Percentiles rank a stretch among this genome's conserved stretches.
Evolutionary conservation across 2,113 vertebrate species (phyloP).

Genomic region (Halcyon senegalensis): DNA sequence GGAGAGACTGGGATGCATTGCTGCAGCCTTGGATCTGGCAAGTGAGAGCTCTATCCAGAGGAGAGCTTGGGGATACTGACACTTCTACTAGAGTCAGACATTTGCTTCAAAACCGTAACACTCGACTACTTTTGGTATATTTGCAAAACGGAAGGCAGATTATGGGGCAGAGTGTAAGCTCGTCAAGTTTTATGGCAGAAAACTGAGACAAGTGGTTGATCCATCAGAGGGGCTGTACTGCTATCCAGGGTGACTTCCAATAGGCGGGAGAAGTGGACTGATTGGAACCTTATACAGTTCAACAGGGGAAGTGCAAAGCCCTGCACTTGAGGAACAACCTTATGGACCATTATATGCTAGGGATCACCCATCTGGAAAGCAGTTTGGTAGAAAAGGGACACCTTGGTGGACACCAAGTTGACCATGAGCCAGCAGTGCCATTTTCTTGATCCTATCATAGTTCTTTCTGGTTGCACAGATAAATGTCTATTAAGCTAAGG

Average conservation of each 20-base stretch:
- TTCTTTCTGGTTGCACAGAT: background rate
- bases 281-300: background rate
- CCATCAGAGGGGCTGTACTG: background rate
- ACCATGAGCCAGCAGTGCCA: background rate
- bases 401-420: background rate
- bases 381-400: background rate
- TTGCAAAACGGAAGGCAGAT: background rate
- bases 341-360: accelerated
- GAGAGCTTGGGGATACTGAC: accelerated
- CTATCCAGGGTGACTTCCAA: background rate
- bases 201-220: background rate
- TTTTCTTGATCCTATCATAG: background rate
- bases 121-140: background rate
- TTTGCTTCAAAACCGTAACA: background rate
- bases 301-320: background rate
- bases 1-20: background rate
- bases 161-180: background rate
- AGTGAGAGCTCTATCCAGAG: background rate
- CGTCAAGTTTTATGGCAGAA: background rate
- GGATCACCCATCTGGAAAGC: background rate
- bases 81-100: background rate
- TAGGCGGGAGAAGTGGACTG: background rate
- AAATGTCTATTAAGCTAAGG: background rate
- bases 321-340: background rate
- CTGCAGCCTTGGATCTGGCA: background rate